Base-by-base conservation (phyloP, 2,888 invertebrate genomes). In the Camptogramma bilineatum region DNA sequence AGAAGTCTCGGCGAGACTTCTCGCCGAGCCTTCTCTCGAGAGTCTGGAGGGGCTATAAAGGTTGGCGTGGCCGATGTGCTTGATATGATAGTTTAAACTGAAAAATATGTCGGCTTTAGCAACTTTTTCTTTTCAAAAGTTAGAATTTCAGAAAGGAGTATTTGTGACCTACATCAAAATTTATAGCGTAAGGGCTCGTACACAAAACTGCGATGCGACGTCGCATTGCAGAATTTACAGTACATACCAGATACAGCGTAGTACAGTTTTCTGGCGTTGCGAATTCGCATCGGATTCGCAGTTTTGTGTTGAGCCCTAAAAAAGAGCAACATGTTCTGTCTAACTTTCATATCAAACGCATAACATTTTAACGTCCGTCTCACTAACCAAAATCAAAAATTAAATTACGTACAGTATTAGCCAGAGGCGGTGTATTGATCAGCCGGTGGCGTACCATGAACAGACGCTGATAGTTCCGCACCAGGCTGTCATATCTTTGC, bases 401-500 rank as follows among this genome's bases (percentile, higher is more conserved):
- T 68, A 63, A 69, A 68, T 67, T 69, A 64, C 61, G 68, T 87
- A 93, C 92, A 84, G 90, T 91, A 73, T 79, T 88, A 16, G 91
- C 88, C 39, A 88, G 84, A 18, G 89, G 86, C 44, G 89, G 89
- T 18, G 88, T 87, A 67, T 81, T 87, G 19, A 85, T 87, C 28
- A 90, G 82, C 64, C 91, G 82, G 73, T 91, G 88, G 66, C 93
- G 85, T 58, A 93, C 91, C 90, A 93, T 88, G 74, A 93, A 93
- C 65, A 93, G 74, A 57, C 93, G 81, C 76, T 93, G 91, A 76
- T 93, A 93, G 72, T 93, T 93, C 72, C 93, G 86, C 66, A 93
- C 93, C 62, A 93, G 81, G 71, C 87, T 93, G 74, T 93, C 93
- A 71, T 93, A 93, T 80, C 93, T 84, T 70, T 93, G 93, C 50